These are phyloP conservation scores for Biston stratarius DNA, from an alignment of 2,888 invertebrate species.

Conservation along the genomic window DNA sequence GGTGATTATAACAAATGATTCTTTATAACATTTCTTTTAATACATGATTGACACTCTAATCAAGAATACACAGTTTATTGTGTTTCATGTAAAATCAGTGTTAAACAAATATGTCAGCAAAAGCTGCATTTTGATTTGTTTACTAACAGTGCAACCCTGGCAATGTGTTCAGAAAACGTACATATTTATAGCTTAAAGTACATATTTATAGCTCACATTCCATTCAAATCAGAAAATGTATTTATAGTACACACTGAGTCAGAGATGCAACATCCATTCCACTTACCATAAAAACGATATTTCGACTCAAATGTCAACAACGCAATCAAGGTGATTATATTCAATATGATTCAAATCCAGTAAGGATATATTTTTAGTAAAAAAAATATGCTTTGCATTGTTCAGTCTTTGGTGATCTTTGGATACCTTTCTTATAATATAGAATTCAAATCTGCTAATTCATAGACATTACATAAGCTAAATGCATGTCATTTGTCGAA, in stretches of 20 bases:
- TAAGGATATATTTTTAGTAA: not conserved
- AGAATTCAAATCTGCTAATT: no score
- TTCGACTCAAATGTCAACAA: slow-evolving; percentile 13
- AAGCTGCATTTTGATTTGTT: slow-evolving; percentile 20
- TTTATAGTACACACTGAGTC: not conserved
- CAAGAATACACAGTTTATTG: no score
- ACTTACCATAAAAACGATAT: slow-evolving; percentile 7
- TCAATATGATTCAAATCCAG: not conserved
- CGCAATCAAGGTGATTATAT: not conserved
- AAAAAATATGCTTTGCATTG: no score
- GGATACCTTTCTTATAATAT: no score
- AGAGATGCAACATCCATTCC: not conserved
- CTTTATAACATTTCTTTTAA: no score
- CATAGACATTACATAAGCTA: no score
- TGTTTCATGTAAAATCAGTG: not conserved
- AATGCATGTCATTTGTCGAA: no score
- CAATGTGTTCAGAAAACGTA: slow-evolving; percentile 14
- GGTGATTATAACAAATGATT: no score
- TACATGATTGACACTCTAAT: no score
- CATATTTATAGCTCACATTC: not conserved
- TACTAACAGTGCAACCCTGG: slow-evolving; percentile 27
- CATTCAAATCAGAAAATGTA: slow-evolving; percentile 9
- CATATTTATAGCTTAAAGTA: slow-evolving; percentile 8
- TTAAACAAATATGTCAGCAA: slow-evolving; percentile 6
- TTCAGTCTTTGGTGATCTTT: no score